Percentiles rank a stretch among this genome's conserved stretches.
These are phyloP conservation scores for Operophtera brumata DNA, from an alignment of 2,888 invertebrate species.

Conservation along the genomic window DNA sequence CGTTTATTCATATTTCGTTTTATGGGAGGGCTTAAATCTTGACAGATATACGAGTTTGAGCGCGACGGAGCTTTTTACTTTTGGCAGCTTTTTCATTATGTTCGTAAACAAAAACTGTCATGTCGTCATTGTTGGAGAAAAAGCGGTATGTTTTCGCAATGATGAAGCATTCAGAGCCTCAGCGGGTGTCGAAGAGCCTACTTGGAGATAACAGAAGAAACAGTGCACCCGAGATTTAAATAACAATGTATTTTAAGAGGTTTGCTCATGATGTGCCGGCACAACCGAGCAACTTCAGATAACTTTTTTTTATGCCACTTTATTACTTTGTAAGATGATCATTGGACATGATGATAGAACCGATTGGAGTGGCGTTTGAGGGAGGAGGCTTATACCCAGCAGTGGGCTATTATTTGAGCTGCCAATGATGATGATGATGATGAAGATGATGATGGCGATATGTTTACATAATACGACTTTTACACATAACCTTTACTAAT, in stretches of 20 bases:
- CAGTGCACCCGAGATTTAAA: slow-evolving; percentile 41
- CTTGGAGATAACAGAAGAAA: slow-evolving; percentile 41
- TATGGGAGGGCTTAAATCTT: slow-evolving; percentile 57
- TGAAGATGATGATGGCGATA: too few relatives aligned
- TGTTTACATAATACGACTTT: too few relatives aligned
- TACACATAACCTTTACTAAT: too few relatives aligned
- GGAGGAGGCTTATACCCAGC: too few relatives aligned
- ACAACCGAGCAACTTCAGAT: neutral
- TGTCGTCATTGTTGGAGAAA: slow-evolving; percentile 21
- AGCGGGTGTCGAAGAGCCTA: slow-evolving; percentile 42
- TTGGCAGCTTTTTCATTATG: slow-evolving; percentile 32
- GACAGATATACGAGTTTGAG: slow-evolving; percentile 56
- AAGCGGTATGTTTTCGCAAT: slow-evolving; percentile 42
- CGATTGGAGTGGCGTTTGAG: too few relatives aligned
- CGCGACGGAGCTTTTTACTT: slow-evolving; percentile 33
- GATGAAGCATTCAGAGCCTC: slow-evolving; percentile 41
- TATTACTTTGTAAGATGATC: too few relatives aligned
- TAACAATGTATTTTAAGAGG: slow-evolving; percentile 47
- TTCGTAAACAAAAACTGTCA: slow-evolving; percentile 23
- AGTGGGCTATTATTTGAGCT: too few relatives aligned
- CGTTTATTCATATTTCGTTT: slow-evolving; percentile 54
- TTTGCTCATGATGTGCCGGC: slow-evolving; percentile 7
- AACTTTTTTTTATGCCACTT: neutral
- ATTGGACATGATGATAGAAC: too few relatives aligned
- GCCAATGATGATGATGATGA: too few relatives aligned